Evolutionary conservation across 2,113 vertebrate genomes (phyloP), one percentile per base, ranked within the genome.

Genomic region (Psittacara wagleri): DNA sequence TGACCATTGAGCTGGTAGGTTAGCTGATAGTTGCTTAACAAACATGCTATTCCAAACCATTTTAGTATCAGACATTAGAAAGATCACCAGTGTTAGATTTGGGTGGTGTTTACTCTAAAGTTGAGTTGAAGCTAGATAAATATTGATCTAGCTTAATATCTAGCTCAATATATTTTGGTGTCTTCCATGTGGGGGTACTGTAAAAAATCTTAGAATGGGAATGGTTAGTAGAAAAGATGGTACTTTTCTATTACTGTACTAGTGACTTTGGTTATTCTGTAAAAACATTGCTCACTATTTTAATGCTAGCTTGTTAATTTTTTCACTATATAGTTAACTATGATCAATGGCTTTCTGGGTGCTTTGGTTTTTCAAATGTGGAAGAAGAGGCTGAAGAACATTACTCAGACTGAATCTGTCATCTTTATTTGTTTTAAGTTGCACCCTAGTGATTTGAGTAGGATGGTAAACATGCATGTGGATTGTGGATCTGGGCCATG

Each of bases 351-450:
- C 33, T 85, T 85, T 70, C 9, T 83, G 39, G 18, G 27, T 79
- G 51, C 74, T 84, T 82, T 78, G 16, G 3, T 54, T 77, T 86
- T 70, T 48, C 35, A 31, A 55, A 86, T 7, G 17, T 27, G 7
- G 24, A 67, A 82, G 69, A 82, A 87, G 64, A 88, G 46, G 33
- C 82, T 81, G 41, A 64, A 78, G 61, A 77, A 43, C 13, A 33
- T 46, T 46, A 46, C 23, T 83, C 41, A 83, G 57, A 70, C 48
- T 28, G 17, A 37, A 70, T 77, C 66, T 88, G 23, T 91, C 51
- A 20, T 67, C 51, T 81, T 16, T 92, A n/a, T 95, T 93, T 92
- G n/a, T 59, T 86, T 59, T 67, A 64, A 81, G 75, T 83, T 86
- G 85, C 79, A 72, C 57, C 39, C 55, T 57, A 28, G 35, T 81